Percentiles rank a stretch among this genome's conserved stretches.
Evolutionary conservation across 2,888 invertebrate species (phyloP).

Genomic region (Panopea generosa): DNA sequence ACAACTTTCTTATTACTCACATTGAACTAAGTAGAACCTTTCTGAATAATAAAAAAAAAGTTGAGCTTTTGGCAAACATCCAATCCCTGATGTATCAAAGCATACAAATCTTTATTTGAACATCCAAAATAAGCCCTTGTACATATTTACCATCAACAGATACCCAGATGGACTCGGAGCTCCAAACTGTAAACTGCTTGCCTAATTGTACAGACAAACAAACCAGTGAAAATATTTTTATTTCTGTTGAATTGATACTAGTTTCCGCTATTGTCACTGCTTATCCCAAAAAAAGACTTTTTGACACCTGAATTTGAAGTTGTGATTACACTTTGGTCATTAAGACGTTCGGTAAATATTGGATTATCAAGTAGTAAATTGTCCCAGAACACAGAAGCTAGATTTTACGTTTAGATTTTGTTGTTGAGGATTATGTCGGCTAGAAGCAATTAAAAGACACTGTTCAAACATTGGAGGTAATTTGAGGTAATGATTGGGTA

Average conservation of each 20-base stretch:
- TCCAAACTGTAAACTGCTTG: slow-evolving; percentile 25
- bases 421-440: background rate
- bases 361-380: slow-evolving; percentile 7
- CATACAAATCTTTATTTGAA: background rate
- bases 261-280: slow-evolving; percentile 30
- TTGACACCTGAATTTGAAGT: slow-evolving; percentile 61
- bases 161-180: slow-evolving; percentile 25
- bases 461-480: background rate
- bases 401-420: background rate
- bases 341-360: slow-evolving; percentile 39
- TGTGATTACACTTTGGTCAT: slow-evolving; percentile 34
- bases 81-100: slow-evolving; percentile 8
- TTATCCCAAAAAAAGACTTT: slow-evolving; percentile 31
- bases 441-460: background rate
- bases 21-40: background rate
- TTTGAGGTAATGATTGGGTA: background rate
- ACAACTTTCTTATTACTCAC: background rate
- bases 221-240: slow-evolving; percentile 51
- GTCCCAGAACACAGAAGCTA: background rate
- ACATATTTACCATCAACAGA: slow-evolving; percentile 40
- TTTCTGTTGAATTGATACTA: slow-evolving; percentile 46
- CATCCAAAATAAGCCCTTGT: slow-evolving; percentile 29
- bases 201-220: slow-evolving; percentile 43
- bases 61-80: slow-evolving; percentile 17
- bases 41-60: background rate